These are phyloP conservation scores for Reticulitermes lucifugus DNA, from an alignment of 2,888 invertebrate species.

Conservation along the genomic window DNA sequence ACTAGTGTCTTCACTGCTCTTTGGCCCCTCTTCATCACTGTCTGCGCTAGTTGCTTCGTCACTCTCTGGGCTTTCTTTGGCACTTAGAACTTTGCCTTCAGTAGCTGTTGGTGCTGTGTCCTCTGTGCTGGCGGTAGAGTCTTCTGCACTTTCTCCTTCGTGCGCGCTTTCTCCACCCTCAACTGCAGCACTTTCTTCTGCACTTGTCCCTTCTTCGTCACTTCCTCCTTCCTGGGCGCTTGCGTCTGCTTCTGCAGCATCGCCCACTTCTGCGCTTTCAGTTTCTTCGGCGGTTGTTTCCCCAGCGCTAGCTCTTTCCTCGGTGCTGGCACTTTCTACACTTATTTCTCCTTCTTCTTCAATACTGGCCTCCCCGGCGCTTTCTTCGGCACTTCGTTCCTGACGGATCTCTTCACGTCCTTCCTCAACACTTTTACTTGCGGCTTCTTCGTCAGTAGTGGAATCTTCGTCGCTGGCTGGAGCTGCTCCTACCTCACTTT, in stretches of 20 bases:
- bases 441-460: conserved; percentile 37
- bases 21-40: conserved; percentile 61
- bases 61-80: conserved; percentile 54
- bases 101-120: conserved; percentile 42
- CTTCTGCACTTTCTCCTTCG: conserved; percentile 60
- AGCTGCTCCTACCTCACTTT: conserved; percentile 48
- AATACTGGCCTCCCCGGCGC: conserved; percentile 55
- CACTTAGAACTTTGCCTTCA: conserved; percentile 53
- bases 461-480: conserved; percentile 22
- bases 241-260: conserved; percentile 53
- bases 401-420: conserved; percentile 56
- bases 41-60: conserved; percentile 57
- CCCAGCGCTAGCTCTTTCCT: conserved; percentile 60
- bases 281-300: conserved; percentile 60
- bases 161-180: conserved; percentile 44
- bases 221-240: conserved; percentile 54
- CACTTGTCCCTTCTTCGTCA: conserved; percentile 49
- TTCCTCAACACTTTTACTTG: conserved; percentile 56
- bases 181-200: conserved; percentile 51
- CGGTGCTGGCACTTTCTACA: conserved; percentile 23
- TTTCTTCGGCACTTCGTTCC: conserved; percentile 57
- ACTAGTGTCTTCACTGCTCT: conserved; percentile 51
- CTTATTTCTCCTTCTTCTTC: conserved; percentile 51
- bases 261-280: conserved; percentile 54
- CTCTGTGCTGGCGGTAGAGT: conserved; percentile 53